Percentiles rank a stretch among this genome's conserved stretches.
Evolutionary conservation across 2,888 invertebrate genomes (phyloP).

Genomic region (Eurois occulta): DNA sequence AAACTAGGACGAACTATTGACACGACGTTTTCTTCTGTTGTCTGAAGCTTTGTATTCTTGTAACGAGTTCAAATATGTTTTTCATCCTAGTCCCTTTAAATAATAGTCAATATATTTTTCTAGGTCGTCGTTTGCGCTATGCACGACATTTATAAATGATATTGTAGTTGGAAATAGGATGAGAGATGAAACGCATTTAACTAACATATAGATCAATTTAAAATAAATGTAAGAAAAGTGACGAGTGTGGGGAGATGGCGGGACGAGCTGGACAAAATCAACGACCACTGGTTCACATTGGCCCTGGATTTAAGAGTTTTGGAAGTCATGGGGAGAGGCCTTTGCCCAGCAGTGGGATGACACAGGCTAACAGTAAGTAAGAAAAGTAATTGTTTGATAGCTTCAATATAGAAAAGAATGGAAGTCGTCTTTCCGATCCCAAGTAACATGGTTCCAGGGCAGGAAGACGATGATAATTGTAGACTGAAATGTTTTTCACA

Average conservation of each 20-base stretch:
- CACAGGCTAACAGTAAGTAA: no score
- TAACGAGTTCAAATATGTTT: background rate
- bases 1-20: slow-evolving; percentile 14
- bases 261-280: no score
- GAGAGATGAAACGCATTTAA: background rate
- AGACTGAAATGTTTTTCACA: background rate
- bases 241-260: no score
- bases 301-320: no score
- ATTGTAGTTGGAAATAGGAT: background rate
- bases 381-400: background rate
- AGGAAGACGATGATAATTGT: background rate
- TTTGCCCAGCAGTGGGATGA: no score
- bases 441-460: background rate
- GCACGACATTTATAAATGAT: background rate
- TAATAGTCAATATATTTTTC: background rate
- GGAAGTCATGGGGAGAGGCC: no score
- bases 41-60: background rate
- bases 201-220: background rate
- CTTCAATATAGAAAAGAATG: background rate
- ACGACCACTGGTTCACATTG: no score
- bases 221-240: no score
- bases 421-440: no score
- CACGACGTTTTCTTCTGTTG: slow-evolving; percentile 15
- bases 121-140: background rate
- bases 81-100: background rate